These are phyloP conservation scores for Nematopogon swammerdamellus DNA, from an alignment of 2,888 invertebrate species.

Conservation along the genomic window DNA sequence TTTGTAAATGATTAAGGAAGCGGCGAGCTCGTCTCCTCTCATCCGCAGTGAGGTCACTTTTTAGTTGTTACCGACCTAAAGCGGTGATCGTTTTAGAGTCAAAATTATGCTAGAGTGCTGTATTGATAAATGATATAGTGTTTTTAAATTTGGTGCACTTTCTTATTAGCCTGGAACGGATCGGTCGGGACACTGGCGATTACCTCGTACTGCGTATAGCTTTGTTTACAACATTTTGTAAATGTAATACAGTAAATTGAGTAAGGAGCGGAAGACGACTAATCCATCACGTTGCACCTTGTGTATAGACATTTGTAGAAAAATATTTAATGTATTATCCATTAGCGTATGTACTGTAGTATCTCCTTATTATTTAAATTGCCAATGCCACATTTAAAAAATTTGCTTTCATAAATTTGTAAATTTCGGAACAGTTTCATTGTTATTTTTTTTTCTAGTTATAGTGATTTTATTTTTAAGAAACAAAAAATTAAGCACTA, in stretches of 20 bases:
- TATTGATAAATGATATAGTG: neutral
- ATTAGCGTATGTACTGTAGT: slow-evolving; percentile 26
- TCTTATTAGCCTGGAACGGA: neutral
- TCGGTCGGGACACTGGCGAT: neutral
- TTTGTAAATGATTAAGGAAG: neutral
- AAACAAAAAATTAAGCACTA: too few species aligned
- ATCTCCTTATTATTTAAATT: slow-evolving; percentile 12
- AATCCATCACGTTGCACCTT: slow-evolving; percentile 8
- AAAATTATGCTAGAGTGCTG: neutral
- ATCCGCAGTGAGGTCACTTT: neutral
- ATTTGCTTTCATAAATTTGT: neutral
- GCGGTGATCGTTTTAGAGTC: neutral
- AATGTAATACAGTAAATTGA: neutral
- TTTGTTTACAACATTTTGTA: neutral
- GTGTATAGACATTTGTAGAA: slow-evolving; percentile 21
- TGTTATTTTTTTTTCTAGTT: neutral
- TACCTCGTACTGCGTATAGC: neutral
- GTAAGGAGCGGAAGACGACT: neutral
- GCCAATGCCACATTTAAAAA: neutral
- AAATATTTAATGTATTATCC: slow-evolving; percentile 27
- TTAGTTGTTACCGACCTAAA: neutral
- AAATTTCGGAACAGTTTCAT: neutral
- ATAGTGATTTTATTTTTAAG: too few species aligned
- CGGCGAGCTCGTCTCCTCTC: neutral
- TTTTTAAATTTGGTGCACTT: neutral